Percentiles rank a stretch among this genome's conserved stretches.
phyloP scores from a whole-genome alignment of 1,140 invertebrate species.

The Paraescarpia echinospica region DNA sequence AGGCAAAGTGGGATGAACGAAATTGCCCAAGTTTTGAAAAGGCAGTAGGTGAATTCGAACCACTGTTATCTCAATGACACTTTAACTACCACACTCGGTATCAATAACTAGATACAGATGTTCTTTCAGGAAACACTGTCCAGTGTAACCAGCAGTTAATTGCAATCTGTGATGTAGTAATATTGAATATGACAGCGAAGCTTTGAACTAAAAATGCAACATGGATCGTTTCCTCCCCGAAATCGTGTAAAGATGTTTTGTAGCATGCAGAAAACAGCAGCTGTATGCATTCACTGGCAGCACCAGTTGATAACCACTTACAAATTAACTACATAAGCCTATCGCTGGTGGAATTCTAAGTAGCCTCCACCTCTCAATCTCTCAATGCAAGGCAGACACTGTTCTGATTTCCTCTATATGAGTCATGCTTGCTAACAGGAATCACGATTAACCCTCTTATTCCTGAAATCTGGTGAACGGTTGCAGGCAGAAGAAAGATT shows the following conservation, averaged over 20 bases:
- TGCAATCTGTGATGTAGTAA: neutral
- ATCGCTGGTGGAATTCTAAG: neutral
- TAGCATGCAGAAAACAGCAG: neutral
- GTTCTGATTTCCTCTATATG: neutral
- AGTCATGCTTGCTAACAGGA: neutral
- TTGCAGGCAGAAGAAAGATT: neutral
- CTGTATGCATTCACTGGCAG: neutral
- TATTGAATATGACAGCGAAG: neutral
- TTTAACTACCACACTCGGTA: too few relatives aligned
- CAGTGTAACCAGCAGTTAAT: neutral
- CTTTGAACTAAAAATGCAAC: neutral
- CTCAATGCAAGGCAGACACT: neutral
- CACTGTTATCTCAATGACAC: too few relatives aligned
- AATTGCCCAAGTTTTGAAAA: too few relatives aligned
- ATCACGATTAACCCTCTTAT: neutral
- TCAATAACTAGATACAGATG: too few relatives aligned
- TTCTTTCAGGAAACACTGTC: too few relatives aligned
- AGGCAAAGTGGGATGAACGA: too few relatives aligned
- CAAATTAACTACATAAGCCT: neutral
- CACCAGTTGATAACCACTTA: neutral
- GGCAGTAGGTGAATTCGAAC: too few relatives aligned
- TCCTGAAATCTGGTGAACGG: neutral
- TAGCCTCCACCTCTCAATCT: neutral
- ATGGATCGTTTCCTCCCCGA: neutral
- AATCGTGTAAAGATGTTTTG: constrained; percentile 3